A percentile compares a stretch with the other conserved stretches of the same genome.
These are phyloP conservation scores for Pangasius krempfi DNA, from an alignment of 2,797 vertebrate genomes.

Conservation along the genomic window DNA sequence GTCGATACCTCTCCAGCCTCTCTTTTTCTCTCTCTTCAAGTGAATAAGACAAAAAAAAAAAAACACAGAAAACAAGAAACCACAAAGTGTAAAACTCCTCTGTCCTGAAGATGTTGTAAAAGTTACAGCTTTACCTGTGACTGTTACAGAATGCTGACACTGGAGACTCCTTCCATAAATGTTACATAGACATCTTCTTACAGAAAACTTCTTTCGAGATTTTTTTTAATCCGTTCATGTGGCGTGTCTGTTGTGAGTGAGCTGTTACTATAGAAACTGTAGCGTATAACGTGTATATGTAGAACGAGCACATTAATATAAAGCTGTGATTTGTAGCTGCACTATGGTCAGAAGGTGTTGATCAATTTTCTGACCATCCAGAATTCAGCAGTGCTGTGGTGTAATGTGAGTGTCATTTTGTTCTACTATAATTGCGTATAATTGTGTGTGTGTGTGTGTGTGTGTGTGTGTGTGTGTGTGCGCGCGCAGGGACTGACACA, in stretches of 20 bases:
- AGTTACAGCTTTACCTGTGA: too few species aligned
- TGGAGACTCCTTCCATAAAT: too few species aligned
- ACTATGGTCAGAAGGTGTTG: too few species aligned
- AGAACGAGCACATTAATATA: background rate
- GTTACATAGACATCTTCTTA: background rate
- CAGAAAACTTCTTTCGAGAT: background rate
- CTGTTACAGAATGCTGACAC: too few species aligned
- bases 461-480: conserved; percentile 25
- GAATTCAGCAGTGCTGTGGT: background rate
- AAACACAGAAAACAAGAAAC: too few species aligned
- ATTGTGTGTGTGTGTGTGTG: background rate
- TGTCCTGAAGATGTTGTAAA: too few species aligned
- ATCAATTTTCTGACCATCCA: too few species aligned
- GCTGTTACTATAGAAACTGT: background rate
- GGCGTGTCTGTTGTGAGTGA: background rate
- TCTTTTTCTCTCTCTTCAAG: background rate
- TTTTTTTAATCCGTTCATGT: background rate
- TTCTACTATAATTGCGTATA: background rate
- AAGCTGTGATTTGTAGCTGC: background rate
- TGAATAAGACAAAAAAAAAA: too few species aligned
- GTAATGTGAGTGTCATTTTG: background rate
- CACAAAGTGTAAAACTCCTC: too few species aligned
- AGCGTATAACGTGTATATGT: background rate
- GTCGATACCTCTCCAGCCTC: background rate
- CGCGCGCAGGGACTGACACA: conserved; percentile 90